Percentiles rank a stretch among this genome's conserved stretches.
Evolutionary conservation across 1,140 invertebrate species (phyloP).

Genomic region (Capitella teleta): DNA sequence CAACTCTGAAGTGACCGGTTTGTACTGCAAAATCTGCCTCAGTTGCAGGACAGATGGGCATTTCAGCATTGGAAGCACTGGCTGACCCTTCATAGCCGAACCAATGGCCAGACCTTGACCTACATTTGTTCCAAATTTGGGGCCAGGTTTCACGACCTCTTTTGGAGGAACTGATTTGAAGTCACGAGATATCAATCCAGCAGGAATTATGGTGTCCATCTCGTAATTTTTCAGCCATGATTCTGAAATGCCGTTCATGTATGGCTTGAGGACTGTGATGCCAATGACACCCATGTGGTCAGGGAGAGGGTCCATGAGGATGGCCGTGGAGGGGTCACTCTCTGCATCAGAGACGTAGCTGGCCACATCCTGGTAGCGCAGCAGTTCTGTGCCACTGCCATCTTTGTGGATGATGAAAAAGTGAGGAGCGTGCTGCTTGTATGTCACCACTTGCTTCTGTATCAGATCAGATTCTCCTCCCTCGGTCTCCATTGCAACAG

Average conservation of each 20-base stretch:
- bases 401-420: conserved; percentile 38
- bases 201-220: conserved; percentile 34
- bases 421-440: conserved; percentile 32
- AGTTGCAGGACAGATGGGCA: conserved; percentile 32
- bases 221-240: conserved; percentile 36
- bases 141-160: conserved; percentile 29
- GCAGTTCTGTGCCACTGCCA: conserved; percentile 37
- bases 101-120: conserved; percentile 33
- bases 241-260: conserved; percentile 24
- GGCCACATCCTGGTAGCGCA: conserved; percentile 33
- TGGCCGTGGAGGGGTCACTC: conserved; percentile 31
- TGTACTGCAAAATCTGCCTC: conserved; percentile 36
- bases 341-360: conserved; percentile 30
- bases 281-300: conserved; percentile 31
- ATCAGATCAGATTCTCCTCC: not conserved
- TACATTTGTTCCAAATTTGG: conserved; percentile 33
- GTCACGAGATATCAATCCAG: conserved; percentile 31
- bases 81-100: conserved; percentile 16
- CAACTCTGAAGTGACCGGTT: conserved; percentile 23
- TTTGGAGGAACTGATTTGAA: conserved; percentile 32
- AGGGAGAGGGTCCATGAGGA: conserved; percentile 33
- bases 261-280: conserved; percentile 35
- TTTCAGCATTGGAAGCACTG: conserved; percentile 22
- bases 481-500: not conserved
- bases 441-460: conserved; percentile 6